These are phyloP conservation scores for Isurus oxyrinchus DNA, from an alignment of 2,113 vertebrate species.

Conservation along the genomic window DNA sequence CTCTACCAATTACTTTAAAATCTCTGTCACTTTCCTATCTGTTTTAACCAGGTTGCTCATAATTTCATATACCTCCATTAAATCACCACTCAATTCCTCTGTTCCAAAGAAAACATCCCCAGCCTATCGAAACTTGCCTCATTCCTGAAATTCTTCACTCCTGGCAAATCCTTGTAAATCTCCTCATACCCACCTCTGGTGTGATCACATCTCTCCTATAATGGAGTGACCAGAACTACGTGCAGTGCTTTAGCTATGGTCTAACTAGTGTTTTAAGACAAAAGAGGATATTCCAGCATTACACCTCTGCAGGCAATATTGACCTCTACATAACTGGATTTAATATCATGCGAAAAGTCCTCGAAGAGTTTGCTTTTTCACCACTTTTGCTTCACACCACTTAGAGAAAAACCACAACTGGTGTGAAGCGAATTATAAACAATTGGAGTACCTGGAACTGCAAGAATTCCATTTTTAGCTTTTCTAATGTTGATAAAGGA, in stretches of 20 bases:
- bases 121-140: not conserved
- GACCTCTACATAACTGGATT: not conserved
- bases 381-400: not conserved
- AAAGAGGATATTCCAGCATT: not conserved
- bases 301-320: not conserved
- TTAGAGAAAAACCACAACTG: not conserved
- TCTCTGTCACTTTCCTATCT: not conserved
- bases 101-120: not conserved
- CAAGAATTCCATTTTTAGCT: not conserved
- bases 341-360: not conserved
- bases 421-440: not conserved
- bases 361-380: not conserved
- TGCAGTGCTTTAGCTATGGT: not conserved
- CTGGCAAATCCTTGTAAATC: not conserved
- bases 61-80: not conserved
- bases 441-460: not conserved
- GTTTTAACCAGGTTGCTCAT: not conserved
- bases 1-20: not conserved
- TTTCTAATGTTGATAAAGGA: not conserved
- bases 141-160: not conserved
- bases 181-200: not conserved
- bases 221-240: not conserved
- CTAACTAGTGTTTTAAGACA: not conserved
- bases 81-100: not conserved
- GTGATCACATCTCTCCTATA: not conserved